Conservation (phyloP, 23 tunicate species). For the Halocynthia roretzi region DNA sequence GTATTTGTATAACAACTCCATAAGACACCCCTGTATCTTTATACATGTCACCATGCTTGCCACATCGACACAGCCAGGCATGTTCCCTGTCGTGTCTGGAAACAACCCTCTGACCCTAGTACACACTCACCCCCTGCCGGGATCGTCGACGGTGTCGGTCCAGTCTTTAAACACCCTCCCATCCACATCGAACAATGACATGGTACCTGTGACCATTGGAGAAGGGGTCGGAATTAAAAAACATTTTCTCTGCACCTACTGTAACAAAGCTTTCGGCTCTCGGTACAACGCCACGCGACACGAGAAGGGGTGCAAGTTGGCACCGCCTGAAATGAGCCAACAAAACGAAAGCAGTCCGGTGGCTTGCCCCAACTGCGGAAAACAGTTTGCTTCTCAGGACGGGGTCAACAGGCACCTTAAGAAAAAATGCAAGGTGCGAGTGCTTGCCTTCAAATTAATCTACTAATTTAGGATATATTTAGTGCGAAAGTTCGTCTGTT, state of each 20-base stretch:
- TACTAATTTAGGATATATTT: no score
- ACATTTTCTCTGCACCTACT: conserved; percentile 14
- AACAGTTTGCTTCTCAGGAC: conserved; percentile 20
- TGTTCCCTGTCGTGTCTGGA: conserved; percentile 12
- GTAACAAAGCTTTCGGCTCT: conserved; percentile 76
- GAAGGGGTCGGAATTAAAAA: conserved; percentile 1
- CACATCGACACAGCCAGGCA: conserved; percentile 18
- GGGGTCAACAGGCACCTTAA: conserved; percentile 16
- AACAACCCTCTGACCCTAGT: conserved; percentile 17
- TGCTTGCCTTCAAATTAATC: background rate
- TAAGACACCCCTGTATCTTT: no score
- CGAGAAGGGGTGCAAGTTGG: conserved; percentile 80
- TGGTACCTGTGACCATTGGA: background rate
- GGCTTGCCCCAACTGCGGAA: conserved; percentile 27
- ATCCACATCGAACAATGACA: conserved; percentile 7
- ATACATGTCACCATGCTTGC: conserved; percentile 6
- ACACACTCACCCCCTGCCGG: conserved; percentile 22
- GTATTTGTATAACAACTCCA: no score
- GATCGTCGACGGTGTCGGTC: conserved; percentile 18
- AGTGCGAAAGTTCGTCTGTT: no score
- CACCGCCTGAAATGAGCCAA: conserved; percentile 17
- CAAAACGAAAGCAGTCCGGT: conserved; percentile 12
- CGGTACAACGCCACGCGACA: conserved; percentile 88
- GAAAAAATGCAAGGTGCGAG: conserved; percentile 26
- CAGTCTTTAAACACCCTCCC: conserved; percentile 21